phyloP scores from a whole-genome alignment of 2,888 invertebrate genomes.

The Dicyrtoma fusca region DNA sequence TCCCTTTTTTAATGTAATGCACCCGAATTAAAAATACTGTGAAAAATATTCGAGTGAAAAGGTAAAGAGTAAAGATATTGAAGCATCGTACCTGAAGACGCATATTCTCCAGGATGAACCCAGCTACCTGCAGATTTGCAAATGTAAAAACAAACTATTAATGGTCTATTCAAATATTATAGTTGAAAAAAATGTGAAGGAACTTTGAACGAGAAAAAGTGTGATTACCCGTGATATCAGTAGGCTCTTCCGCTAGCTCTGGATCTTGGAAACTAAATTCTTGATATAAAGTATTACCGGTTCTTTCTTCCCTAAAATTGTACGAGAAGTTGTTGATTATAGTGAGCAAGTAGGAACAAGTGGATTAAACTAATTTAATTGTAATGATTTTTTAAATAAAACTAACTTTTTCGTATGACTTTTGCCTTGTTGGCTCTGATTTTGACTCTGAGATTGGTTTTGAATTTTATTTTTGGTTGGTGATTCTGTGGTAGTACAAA shows the following conservation, averaged over 20 bases:
- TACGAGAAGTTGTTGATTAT: not conserved
- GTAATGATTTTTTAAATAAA: too few relatives aligned
- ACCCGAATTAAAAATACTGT: too few relatives aligned
- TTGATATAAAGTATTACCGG: constrained; percentile 88
- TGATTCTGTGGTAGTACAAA: not conserved
- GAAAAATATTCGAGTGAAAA: too few relatives aligned
- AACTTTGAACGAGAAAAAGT: too few relatives aligned
- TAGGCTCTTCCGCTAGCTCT: constrained; percentile 81
- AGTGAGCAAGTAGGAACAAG: not conserved
- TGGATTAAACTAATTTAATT: too few relatives aligned
- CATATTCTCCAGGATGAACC: constrained; percentile 99
- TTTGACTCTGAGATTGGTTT: constrained; percentile 8
- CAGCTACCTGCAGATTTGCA: too few relatives aligned
- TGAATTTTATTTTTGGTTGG: not conserved
- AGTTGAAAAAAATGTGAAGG: constrained; percentile 14
- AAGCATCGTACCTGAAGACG: constrained; percentile 82
- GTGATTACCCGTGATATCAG: constrained; percentile 86
- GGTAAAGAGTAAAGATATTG: too few relatives aligned
- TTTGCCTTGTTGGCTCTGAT: constrained; percentile 46
- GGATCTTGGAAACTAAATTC: constrained; percentile 90
- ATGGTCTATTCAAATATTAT: not conserved
- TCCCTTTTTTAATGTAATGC: too few relatives aligned
- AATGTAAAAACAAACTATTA: constrained; percentile 57
- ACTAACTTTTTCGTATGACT: constrained; percentile 54
- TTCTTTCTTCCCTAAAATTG: constrained; percentile 74